Base-by-base conservation (phyloP, 2,113 vertebrate genomes). In the Haliaeetus leucogaster region DNA sequence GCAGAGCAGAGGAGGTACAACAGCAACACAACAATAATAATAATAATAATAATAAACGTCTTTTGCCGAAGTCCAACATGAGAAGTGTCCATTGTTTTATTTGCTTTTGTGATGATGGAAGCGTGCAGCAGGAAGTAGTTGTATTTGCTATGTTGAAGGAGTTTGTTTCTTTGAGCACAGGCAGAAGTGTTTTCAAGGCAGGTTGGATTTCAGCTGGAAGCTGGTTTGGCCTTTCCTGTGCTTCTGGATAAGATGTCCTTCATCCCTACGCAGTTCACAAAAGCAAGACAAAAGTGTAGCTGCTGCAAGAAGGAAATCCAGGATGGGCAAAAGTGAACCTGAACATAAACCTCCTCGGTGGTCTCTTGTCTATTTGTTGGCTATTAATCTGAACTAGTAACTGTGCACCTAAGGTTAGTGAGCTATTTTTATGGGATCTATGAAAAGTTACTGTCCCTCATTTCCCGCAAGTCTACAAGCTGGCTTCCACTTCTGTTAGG, bases 1-100 rank as follows among this genome's bases (percentile, higher is more conserved):
- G 92, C 91, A 96, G 85, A 93, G 90, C 95, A 96, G 82, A 96
- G 95, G 88, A 96, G 94, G 93, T 96, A 72, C 95, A 94, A 74
- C 88, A 94, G 82, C 95, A 93, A 91, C 93, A 77, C 94, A 36
- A 80, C 95, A 80, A 17, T 71, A 89, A 96, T 90, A 96, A 95
- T 93, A 78, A 83, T 48, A 50, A 50, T 85, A 83, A 97, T 89
- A 97, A 97, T 97, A 97, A 97, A 97, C 79, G 82, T 97, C 96
- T 97, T 97, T 97, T 97, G 97, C 95, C 94, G 95, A 96, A 97
- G 97, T 97, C 95, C 96, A 97, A 93, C 89, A 5, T 26, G 23
- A 95, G 87, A 91, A 73, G 93, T 91, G 93, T 97, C 93, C 82
- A 40, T 96, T 96, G 95, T 97, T 93, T 97, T 95, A 58, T 97